Base-by-base conservation (phyloP, 2,888 invertebrate genomes). In the Timema podura region DNA sequence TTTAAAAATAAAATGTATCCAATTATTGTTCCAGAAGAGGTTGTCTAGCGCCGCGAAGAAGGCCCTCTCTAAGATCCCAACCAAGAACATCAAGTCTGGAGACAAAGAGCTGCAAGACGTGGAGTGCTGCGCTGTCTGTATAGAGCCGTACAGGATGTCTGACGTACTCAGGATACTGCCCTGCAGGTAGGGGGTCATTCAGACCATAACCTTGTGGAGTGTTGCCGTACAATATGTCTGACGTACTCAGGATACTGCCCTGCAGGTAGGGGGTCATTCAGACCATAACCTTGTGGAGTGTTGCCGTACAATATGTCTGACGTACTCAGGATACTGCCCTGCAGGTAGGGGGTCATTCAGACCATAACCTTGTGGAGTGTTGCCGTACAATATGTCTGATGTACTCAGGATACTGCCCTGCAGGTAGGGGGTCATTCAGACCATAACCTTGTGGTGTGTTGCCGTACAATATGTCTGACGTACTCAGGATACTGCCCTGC, bases 241-340 rank as follows among this genome's bases (percentile, higher is more conserved):
- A 96, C 82, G 89, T 93, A 61, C 88, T 96, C 72, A 83, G 96
- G 80, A 91, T 92, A 79, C 85, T 97, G 78, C 96, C 96, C 73
- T 96, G 96, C 90, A 91, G 91, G 95, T 95, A 81, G 88, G 88
- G n/a, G n/a, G n/a, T n/a, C n/a, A n/a, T n/a, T n/a, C n/a, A n/a
- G n/a, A n/a, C 0, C 51, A 10, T 16, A 11, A 13, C 9, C 45
- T 48, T 8, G 48, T 65, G 13, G 15, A 61, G 9, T 61, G 15
- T 45, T 9, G 81, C 90, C 91, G 6, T 97, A 96, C 82, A 92
- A 91, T 84, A 86, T 90, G 69, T 89, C 91, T 10, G 96, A 96
- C 82, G 89, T 93, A 61, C 88, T 96, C 72, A 83, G 96, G 80
- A 91, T 92, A 79, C 85, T 97, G 78, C 96, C 96, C 73, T 96